These are phyloP conservation scores for Temnothorax longispinosus DNA, from an alignment of 1,140 invertebrate species.

Conservation along the genomic window DNA sequence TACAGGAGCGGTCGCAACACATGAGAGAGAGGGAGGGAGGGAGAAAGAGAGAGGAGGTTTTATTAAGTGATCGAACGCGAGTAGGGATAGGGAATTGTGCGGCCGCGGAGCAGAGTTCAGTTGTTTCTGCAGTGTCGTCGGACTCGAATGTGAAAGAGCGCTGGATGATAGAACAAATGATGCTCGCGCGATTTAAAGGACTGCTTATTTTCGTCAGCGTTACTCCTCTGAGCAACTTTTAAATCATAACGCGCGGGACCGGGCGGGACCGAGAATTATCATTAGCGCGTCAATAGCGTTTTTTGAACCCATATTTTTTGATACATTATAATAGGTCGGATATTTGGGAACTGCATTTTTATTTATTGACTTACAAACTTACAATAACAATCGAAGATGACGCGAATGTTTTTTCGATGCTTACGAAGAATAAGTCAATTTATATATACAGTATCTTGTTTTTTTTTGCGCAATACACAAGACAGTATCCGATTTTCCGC, in stretches of 20 bases:
- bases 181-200: neutral
- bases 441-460: neutral
- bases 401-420: neutral
- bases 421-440: neutral
- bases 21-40: no score
- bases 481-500: neutral
- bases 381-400: neutral
- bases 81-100: neutral
- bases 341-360: neutral
- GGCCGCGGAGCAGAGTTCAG: neutral
- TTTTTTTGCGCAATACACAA: neutral
- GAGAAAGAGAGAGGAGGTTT: neutral
- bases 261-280: neutral
- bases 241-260: neutral
- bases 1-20: conserved; percentile 60
- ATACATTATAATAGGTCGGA: neutral
- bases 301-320: neutral
- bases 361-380: neutral
- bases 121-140: conserved; percentile 6
- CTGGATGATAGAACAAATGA: neutral
- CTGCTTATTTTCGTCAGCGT: neutral
- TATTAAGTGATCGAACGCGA: conserved; percentile 52
- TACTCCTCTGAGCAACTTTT: neutral
- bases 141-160: neutral
- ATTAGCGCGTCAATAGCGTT: neutral